Evolutionary conservation across 2,113 vertebrate species (phyloP).

Genomic region (Grallaria varia): DNA sequence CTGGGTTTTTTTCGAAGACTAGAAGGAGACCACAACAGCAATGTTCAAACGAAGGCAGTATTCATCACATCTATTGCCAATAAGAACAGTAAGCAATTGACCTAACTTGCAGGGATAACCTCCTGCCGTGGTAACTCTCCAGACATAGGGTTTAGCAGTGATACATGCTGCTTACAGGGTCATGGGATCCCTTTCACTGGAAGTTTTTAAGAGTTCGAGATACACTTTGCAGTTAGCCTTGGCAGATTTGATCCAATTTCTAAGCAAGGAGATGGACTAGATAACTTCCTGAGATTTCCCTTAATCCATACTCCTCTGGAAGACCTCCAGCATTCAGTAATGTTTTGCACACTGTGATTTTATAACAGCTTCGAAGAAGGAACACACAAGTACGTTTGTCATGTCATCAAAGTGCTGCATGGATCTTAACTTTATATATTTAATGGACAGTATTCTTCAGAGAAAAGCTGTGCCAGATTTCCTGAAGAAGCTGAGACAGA

Average conservation of each 20-base stretch:
- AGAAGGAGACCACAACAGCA: not conserved
- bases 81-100: not conserved
- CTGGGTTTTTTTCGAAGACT: not conserved
- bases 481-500: not conserved
- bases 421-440: not conserved
- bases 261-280: not conserved
- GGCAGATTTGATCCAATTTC: not conserved
- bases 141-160: not conserved
- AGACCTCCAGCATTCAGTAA: not conserved
- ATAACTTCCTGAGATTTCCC: not conserved
- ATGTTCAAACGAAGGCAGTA: not conserved
- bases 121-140: not conserved
- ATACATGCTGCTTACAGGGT: not conserved
- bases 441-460: not conserved
- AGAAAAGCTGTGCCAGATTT: not conserved
- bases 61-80: not conserved
- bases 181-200: rapidly evolving
- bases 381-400: not conserved
- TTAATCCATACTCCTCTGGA: not conserved
- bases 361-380: not conserved
- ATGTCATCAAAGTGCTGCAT: not conserved
- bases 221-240: not conserved
- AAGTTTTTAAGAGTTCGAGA: not conserved
- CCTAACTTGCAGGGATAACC: not conserved
- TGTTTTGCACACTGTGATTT: not conserved